These are phyloP conservation scores for Strix uralensis DNA, from an alignment of 2,113 vertebrate genomes.

Conservation along the genomic window DNA sequence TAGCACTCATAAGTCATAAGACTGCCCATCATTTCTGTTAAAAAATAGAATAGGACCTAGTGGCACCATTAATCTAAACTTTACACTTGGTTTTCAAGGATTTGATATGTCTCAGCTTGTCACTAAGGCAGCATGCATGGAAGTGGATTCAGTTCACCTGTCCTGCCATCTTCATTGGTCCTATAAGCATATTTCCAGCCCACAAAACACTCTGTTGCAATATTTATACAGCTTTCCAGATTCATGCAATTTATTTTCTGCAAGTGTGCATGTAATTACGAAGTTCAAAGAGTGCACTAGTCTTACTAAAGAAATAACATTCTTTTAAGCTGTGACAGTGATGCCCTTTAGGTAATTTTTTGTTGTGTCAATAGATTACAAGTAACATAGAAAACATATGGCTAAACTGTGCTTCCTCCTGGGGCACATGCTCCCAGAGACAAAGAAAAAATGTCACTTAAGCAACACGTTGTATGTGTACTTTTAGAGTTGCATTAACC, in stretches of 20 bases:
- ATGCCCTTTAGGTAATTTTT: not conserved
- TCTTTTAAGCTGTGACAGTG: not conserved
- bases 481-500: not conserved
- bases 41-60: not conserved
- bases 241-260: slow-evolving; percentile 18
- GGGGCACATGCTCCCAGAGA: not conserved
- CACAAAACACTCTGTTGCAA: slow-evolving; percentile 46
- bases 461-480: not conserved
- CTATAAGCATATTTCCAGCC: slow-evolving; percentile 31
- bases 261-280: not conserved
- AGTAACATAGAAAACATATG: not conserved
- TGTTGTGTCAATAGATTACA: not conserved
- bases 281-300: not conserved
- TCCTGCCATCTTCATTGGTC: not conserved
- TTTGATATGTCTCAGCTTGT: not conserved
- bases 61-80: not conserved
- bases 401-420: not conserved
- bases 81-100: not conserved
- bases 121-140: not conserved
- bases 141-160: slow-evolving; percentile 32
- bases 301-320: not conserved
- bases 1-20: not conserved
- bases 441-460: not conserved
- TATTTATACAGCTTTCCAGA: slow-evolving; percentile 43
- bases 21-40: slow-evolving; percentile 26